These are phyloP conservation scores for Oncopeltus fasciatus DNA, from an alignment of 1,140 invertebrate genomes.

Conservation along the genomic window DNA sequence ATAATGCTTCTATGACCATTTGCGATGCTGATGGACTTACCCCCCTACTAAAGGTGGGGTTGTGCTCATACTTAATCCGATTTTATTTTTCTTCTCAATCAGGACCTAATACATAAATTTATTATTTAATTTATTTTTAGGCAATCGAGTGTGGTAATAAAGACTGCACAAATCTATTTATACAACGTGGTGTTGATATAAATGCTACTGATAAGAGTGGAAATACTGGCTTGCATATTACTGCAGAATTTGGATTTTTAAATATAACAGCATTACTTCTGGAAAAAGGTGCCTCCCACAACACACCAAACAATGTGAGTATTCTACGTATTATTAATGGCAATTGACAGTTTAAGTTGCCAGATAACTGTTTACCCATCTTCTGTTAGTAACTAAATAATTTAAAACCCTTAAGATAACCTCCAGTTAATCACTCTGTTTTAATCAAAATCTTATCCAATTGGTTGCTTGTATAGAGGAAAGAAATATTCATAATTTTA, in stretches of 20 bases:
- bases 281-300: slow-evolving; percentile 26
- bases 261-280: slow-evolving; percentile 27
- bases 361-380: background rate
- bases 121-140: slow-evolving; percentile 17
- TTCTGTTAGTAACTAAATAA: no score
- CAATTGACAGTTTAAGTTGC: no score
- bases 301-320: slow-evolving; percentile 27
- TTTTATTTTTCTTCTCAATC: background rate
- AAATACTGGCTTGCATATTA: slow-evolving; percentile 27
- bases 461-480: no score
- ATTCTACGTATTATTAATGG: background rate
- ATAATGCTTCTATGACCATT: slow-evolving; percentile 26
- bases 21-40: slow-evolving; percentile 27
- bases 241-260: slow-evolving; percentile 26
- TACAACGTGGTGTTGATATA: slow-evolving; percentile 40
- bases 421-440: no score
- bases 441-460: no score
- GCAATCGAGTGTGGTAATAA: slow-evolving; percentile 30
- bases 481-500: no score
- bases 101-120: background rate
- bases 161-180: slow-evolving; percentile 39
- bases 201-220: slow-evolving; percentile 36
- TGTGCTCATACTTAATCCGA: background rate
- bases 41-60: slow-evolving; percentile 27
- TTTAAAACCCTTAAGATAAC: no score